These are phyloP conservation scores for Ormyrus pomaceus DNA, from an alignment of 2,888 invertebrate species.

Conservation along the genomic window DNA sequence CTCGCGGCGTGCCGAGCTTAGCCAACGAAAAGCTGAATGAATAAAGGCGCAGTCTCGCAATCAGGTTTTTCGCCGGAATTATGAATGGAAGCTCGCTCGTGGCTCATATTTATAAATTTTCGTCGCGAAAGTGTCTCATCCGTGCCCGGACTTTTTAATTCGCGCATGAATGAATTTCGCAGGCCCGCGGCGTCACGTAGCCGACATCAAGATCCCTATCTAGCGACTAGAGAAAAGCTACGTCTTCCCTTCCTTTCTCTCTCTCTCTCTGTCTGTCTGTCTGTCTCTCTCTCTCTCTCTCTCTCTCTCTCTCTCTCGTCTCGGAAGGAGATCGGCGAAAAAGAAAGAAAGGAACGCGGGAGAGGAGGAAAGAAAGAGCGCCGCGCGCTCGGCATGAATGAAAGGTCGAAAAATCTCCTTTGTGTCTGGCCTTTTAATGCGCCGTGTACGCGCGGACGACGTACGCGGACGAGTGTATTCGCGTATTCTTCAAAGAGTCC, in stretches of 20 bases:
- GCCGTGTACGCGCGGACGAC: not conserved
- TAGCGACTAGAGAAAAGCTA: slow-evolving; percentile 40
- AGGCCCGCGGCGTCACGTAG: slow-evolving; percentile 37
- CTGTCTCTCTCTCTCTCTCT: not conserved
- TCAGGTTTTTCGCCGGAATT: slow-evolving; percentile 21
- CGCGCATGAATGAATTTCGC: slow-evolving; percentile 7
- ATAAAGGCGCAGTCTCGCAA: slow-evolving; percentile 6
- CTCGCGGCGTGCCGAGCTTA: slow-evolving; percentile 37
- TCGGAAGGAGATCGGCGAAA: not conserved
- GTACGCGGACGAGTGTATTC: not conserved
- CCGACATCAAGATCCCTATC: slow-evolving; percentile 46
- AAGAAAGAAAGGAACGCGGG: slow-evolving; percentile 13
- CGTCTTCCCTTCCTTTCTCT: not conserved
- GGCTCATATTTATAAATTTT: slow-evolving; percentile 17
- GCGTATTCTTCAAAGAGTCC: slow-evolving; percentile 53
- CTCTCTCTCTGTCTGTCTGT: not conserved
- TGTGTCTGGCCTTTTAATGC: slow-evolving; percentile 22
- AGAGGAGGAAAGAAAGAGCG: not conserved
- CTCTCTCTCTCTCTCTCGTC: no score
- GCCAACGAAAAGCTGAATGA: slow-evolving; percentile 36
- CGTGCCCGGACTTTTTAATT: slow-evolving; percentile 52
- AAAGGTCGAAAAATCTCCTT: slow-evolving; percentile 55
- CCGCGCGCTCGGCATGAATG: slow-evolving; percentile 43
- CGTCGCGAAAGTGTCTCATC: slow-evolving; percentile 37
- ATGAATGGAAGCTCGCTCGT: slow-evolving; percentile 43